Base-by-base conservation (phyloP, 2,113 vertebrate species). In the Athene noctua region DNA sequence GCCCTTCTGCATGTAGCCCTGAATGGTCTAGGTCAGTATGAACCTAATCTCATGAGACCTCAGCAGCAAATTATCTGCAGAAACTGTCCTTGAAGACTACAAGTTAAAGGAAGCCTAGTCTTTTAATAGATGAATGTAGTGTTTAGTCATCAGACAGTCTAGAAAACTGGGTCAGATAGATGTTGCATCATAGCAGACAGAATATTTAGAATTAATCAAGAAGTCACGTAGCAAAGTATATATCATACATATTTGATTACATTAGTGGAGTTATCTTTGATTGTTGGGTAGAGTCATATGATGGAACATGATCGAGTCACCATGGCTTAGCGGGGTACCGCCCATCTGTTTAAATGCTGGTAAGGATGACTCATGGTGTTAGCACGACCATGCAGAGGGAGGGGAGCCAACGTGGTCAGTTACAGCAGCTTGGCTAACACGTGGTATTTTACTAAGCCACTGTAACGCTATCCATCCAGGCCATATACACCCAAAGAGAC, bases 321-420 rank as follows among this genome's bases (percentile, higher is more conserved):
- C 49, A 2, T 17, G 84, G 87, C 87, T 90, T 96, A 89, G 89
- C 36, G 2, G 91, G 84, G 80, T 81, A 79, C 95, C 87, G 16
- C 95, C 96, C 95, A 57, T 96, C 93, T 92, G 93, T 62, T 81
- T 85, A 87, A 96, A 92, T 84, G 91, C 91, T 96, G 72, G 44
- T 79, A 11, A 57, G 70, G 54, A 80, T 97, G 96, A 96, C 73
- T 96, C 95, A 97, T 0, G 9, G 73, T 68, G 44, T 87, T 87
- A 95, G 81, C 70, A 80, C 0, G 21, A 40, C 86, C 4, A 2
- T 68, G 80, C 61, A 47, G 61, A 94, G 80, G 89, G 75, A 95
- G 78, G n/a, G 21, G 52, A 82, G 87, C 94, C 94, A 92, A 6
- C 1, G 0, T 65, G 80, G 91, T 88, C 96, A 79, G 52, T 87